A percentile compares a stretch with the other conserved stretches of the same genome.
Evolutionary conservation across 2,113 vertebrate genomes (phyloP).

Genomic region (Manacus vitellinus): DNA sequence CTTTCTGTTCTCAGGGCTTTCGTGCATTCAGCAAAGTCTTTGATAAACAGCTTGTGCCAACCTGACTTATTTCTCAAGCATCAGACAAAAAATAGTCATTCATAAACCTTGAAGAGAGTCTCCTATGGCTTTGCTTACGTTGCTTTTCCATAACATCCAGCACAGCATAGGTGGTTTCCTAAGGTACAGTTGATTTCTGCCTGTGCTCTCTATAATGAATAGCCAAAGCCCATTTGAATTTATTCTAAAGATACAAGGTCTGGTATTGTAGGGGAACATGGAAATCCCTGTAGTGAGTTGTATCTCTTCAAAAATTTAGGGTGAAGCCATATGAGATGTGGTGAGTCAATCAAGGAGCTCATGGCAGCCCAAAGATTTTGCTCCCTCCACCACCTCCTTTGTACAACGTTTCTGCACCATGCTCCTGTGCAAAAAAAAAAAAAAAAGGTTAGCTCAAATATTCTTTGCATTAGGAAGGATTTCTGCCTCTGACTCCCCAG

Average conservation of each 20-base stretch:
- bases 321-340: not conserved
- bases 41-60: not conserved
- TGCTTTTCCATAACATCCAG: not conserved
- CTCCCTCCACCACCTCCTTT: not conserved
- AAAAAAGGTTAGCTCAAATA: not conserved
- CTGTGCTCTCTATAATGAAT: not conserved
- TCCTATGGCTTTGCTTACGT: not conserved
- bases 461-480: not conserved
- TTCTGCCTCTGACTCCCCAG: not conserved
- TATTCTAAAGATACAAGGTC: not conserved
- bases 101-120: not conserved
- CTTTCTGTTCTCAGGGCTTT: slow-evolving; percentile 6
- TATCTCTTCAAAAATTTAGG: not conserved
- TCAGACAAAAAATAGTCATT: not conserved
- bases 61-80: not conserved
- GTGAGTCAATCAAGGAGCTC: not conserved
- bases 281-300: not conserved
- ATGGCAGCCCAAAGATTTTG: not conserved
- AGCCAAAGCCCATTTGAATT: not conserved
- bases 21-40: not conserved
- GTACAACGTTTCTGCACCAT: fast-evolving
- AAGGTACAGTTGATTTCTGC: not conserved
- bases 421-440: not conserved
- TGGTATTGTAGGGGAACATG: not conserved
- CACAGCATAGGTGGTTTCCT: not conserved